Conservation (phyloP, 1,140 invertebrate genomes). For the Cecropterus lyciades region DNA sequence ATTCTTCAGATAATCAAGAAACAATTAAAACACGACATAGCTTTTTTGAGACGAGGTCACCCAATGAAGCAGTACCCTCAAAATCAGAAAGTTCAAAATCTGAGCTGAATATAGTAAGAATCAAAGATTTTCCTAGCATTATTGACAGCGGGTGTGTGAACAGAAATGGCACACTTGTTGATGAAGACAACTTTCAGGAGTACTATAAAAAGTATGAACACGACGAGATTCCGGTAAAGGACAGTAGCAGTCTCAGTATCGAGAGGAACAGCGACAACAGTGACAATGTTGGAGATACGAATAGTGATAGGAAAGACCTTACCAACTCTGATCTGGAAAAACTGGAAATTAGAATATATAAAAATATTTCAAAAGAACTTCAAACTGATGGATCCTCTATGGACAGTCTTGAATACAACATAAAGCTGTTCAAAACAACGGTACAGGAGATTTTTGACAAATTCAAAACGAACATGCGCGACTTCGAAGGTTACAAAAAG, state of each 20-base stretch:
- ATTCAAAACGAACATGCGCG: constrained; percentile 63
- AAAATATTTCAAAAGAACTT: constrained; percentile 60
- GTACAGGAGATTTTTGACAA: constrained; percentile 71
- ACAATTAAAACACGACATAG: constrained; percentile 46
- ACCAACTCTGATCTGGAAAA: constrained; percentile 62
- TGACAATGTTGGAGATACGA: no score
- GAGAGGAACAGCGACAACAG: constrained; percentile 33
- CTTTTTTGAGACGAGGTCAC: constrained; percentile 34
- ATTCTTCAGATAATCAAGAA: constrained; percentile 21
- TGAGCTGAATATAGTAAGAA: constrained; percentile 43
- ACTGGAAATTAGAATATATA: constrained; percentile 59
- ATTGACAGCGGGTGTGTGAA: constrained; percentile 27
- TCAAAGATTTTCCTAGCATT: constrained; percentile 9
- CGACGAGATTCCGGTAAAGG: constrained; percentile 64
- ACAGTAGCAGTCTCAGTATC: constrained; percentile 39
- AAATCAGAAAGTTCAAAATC: constrained; percentile 47
- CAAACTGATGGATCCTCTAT: constrained; percentile 53
- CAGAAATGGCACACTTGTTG: not conserved
- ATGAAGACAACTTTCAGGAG: constrained; percentile 35
- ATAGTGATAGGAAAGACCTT: constrained; percentile 38
- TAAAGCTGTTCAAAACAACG: constrained; percentile 69
- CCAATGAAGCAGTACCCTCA: constrained; percentile 30
- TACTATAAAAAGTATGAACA: constrained; percentile 67
- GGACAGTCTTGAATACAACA: constrained; percentile 60
- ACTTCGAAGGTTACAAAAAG: constrained; percentile 68